These are phyloP conservation scores for Tenualosa ilisha DNA, from an alignment of 2,797 vertebrate species.

Conservation along the genomic window DNA sequence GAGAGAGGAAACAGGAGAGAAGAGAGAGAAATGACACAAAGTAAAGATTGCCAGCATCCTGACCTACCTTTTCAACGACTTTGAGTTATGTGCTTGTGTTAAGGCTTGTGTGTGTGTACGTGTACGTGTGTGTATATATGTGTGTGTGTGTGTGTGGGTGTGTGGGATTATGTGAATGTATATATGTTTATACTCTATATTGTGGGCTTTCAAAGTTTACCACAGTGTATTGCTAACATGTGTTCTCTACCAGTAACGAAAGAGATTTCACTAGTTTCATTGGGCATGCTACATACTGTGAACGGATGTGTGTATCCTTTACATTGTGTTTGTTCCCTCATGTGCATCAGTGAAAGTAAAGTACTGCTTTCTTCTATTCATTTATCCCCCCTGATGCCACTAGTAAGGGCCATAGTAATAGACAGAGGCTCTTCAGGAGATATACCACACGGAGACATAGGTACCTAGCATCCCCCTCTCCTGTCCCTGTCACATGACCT, in stretches of 20 bases:
- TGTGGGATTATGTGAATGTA: no score
- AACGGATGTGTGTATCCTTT: not conserved
- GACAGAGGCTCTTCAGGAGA: conserved; percentile 96
- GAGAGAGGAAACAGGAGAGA: not conserved
- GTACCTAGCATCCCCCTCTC: conserved; percentile 85
- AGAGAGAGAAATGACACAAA: not conserved
- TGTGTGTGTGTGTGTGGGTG: not conserved
- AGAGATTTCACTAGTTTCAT: not conserved
- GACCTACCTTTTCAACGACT: not conserved
- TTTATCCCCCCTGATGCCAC: conserved; percentile 86
- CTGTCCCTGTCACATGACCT: conserved; percentile 79
- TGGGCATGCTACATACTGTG: not conserved
- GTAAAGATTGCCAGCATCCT: not conserved
- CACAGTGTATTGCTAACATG: not conserved
- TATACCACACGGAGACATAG: conserved; percentile 91
- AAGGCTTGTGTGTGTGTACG: not conserved
- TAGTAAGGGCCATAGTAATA: conserved; percentile 96
- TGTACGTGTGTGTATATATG: not conserved
- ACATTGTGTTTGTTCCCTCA: conserved; percentile 58
- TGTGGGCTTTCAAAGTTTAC: not conserved
- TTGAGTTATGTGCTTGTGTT: not conserved
- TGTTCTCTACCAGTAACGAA: not conserved
- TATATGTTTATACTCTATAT: no score
- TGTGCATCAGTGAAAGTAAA: conserved; percentile 66
- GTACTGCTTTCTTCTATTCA: conserved; percentile 73